Percentiles rank a stretch among this genome's conserved stretches.
Evolutionary conservation across 2,113 vertebrate genomes (phyloP).

Genomic region (Pimephales promelas): DNA sequence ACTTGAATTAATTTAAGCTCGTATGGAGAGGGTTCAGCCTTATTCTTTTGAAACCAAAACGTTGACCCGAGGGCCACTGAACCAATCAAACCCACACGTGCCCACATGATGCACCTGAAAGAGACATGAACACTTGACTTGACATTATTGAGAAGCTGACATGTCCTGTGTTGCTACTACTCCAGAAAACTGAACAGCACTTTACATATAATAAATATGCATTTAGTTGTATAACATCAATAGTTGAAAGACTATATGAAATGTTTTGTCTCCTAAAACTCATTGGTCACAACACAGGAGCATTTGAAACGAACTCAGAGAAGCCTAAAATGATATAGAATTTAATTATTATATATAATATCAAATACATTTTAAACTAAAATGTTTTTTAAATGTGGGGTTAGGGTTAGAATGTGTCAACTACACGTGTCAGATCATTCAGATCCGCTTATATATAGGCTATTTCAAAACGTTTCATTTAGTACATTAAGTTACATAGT

Average conservation of each 20-base stretch:
- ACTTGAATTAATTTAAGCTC: slow-evolving; percentile 86
- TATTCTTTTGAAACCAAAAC: slow-evolving; percentile 72
- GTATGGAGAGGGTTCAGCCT: slow-evolving; percentile 52
- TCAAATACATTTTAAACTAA: not conserved
- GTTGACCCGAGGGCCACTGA: slow-evolving; percentile 69
- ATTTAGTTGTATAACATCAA: not conserved
- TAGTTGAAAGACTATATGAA: not conserved
- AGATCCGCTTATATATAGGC: not conserved
- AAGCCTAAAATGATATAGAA: not conserved
- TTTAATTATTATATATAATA: not conserved
- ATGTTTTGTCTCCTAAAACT: not conserved
- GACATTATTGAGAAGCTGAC: not conserved
- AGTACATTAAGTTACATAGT: too few species aligned
- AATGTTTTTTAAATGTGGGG: not conserved
- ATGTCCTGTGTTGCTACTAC: not conserved
- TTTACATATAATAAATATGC: not conserved
- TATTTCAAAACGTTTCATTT: not conserved
- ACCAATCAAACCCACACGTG: slow-evolving; percentile 69
- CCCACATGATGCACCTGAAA: slow-evolving; percentile 65
- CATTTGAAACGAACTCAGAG: not conserved
- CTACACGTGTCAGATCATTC: not conserved
- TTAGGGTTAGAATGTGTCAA: not conserved
- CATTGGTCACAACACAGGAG: not conserved
- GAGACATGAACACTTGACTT: not conserved
- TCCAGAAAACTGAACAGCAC: not conserved